phyloP scores from a whole-genome alignment of 2,113 vertebrate species.

The Catharus fuscescens region DNA sequence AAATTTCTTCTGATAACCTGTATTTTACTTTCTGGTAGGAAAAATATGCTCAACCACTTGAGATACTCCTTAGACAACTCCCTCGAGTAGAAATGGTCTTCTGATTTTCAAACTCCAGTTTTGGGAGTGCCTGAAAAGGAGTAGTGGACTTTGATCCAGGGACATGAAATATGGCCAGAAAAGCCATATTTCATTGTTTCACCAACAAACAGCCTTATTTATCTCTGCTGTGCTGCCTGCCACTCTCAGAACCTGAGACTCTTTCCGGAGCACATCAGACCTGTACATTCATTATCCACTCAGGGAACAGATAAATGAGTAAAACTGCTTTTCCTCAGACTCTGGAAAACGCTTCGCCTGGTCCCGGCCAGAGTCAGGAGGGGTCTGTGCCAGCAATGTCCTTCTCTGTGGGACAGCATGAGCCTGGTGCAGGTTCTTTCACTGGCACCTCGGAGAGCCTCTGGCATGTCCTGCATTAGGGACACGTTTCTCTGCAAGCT shows the following conservation, averaged over 20 bases:
- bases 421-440: background rate
- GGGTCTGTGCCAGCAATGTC: rapidly evolving
- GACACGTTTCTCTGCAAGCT: rapidly evolving
- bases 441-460: rapidly evolving
- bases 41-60: background rate
- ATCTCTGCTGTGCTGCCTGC: background rate
- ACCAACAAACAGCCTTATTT: background rate
- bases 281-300: background rate
- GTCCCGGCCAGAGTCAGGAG: rapidly evolving
- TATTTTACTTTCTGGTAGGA: background rate
- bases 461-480: rapidly evolving
- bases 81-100: background rate
- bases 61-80: background rate
- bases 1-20: rapidly evolving
- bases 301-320: background rate
- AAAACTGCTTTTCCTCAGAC: background rate
- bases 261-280: background rate
- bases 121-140: background rate
- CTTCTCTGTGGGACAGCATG: rapidly evolving
- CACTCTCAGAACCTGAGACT: background rate
- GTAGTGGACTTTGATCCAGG: background rate
- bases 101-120: background rate
- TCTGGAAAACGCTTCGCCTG: background rate
- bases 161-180: background rate
- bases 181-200: background rate